Conservation (phyloP, 2,888 invertebrate species). For the Erebia palarica region DNA sequence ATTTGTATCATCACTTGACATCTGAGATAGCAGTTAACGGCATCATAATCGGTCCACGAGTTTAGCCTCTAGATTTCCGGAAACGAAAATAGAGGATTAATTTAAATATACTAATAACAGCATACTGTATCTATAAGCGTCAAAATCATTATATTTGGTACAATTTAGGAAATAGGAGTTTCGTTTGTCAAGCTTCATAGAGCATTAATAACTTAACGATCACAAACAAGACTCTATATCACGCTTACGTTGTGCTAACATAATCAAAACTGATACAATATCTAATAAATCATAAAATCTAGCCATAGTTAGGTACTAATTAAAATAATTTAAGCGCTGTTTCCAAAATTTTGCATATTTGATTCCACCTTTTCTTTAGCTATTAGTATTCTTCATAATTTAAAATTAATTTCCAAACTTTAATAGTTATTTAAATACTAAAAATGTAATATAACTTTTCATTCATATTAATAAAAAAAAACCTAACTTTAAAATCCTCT, state of each 20-base stretch:
- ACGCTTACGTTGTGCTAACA: slow-evolving; percentile 31
- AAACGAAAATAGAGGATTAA: neutral
- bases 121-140: slow-evolving; percentile 24
- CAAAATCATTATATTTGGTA: neutral
- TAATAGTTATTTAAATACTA: too few relatives aligned
- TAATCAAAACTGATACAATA: neutral
- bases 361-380: neutral
- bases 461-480: too few relatives aligned
- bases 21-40: too few relatives aligned
- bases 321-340: neutral
- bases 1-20: too few relatives aligned
- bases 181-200: slow-evolving; percentile 16
- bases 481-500: too few relatives aligned
- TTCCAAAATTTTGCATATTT: neutral
- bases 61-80: neutral
- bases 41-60: too few relatives aligned
- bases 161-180: slow-evolving; percentile 2
- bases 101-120: neutral
- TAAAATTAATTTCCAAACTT: neutral
- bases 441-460: too few relatives aligned
- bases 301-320: slow-evolving; percentile 7
- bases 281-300: slow-evolving; percentile 2
- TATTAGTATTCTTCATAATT: neutral
- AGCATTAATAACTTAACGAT: slow-evolving; percentile 12
- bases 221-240: slow-evolving; percentile 20